Evolutionary conservation across 2,888 invertebrate species (phyloP).

Genomic region (Clivina fossor): DNA sequence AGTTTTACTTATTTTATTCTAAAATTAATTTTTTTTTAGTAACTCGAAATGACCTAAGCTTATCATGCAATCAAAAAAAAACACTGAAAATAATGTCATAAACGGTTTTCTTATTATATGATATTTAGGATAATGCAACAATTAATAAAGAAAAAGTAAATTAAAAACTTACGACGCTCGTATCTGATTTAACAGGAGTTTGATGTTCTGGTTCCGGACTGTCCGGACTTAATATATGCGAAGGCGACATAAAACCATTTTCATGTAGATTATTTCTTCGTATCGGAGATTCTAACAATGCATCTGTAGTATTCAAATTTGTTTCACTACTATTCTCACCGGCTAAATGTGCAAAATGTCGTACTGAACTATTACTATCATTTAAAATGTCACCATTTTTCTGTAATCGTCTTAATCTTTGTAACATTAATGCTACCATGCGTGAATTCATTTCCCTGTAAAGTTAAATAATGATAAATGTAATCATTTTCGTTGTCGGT

Average conservation of each 20-base stretch:
- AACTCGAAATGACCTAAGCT: too few species aligned
- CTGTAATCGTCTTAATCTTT: conserved; percentile 72
- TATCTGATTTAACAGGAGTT: conserved; percentile 33
- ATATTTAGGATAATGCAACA: too few species aligned
- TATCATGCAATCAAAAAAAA: too few species aligned
- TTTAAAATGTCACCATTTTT: conserved; percentile 22
- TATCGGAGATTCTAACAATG: not conserved
- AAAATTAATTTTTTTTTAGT: too few species aligned
- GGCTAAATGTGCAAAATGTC: conserved; percentile 61
- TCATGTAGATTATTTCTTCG: conserved; percentile 7
- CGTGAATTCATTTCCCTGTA: conserved; percentile 80
- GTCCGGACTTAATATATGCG: conserved; percentile 20
- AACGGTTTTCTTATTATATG: too few species aligned
- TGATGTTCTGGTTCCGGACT: conserved; percentile 25
- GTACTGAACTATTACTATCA: conserved; percentile 38
- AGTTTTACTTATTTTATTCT: too few species aligned
- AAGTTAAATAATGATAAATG: conserved; percentile 6
- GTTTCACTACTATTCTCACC: conserved; percentile 2
- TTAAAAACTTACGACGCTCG: conserved; percentile 28
- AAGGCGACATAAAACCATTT: conserved; percentile 30
- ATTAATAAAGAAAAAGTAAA: too few species aligned
- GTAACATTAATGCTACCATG: conserved; percentile 85
- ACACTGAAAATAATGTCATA: too few species aligned
- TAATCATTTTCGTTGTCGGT: too few species aligned
- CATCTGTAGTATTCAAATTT: not conserved